Conservation (phyloP, 2,888 invertebrate genomes). For the Nomada ferruginata region DNA sequence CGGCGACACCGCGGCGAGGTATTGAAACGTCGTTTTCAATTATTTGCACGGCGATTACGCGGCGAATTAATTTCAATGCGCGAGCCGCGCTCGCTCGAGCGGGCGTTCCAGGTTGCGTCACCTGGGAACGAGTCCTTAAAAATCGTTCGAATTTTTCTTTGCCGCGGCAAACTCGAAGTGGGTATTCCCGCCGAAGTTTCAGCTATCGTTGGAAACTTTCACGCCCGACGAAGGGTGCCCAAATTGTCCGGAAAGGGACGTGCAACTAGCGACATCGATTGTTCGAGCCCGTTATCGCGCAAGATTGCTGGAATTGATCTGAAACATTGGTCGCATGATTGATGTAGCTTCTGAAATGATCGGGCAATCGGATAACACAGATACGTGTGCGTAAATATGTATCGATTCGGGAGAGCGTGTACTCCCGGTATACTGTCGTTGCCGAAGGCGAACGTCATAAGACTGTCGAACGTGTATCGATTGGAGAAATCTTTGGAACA, state of each 20-base stretch:
- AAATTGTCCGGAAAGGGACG: conserved; percentile 32
- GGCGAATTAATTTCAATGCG: conserved; percentile 26
- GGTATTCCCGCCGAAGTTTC: background rate
- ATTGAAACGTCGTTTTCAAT: conserved; percentile 19
- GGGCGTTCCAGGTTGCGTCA: conserved; percentile 1
- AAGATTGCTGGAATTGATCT: conserved; percentile 52
- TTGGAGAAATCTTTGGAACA: background rate
- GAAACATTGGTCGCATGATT: conserved; percentile 45
- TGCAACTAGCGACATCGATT: conserved; percentile 26
- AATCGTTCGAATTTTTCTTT: conserved; percentile 14
- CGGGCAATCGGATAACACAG: conserved; percentile 41
- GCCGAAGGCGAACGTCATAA: background rate
- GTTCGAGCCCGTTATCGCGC: conserved; percentile 52
- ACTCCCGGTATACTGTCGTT: background rate
- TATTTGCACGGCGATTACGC: conserved; percentile 31
- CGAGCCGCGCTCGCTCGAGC: background rate
- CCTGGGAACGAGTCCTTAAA: background rate
- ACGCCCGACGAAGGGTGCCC: conserved; percentile 28
- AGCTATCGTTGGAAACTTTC: conserved; percentile 1
- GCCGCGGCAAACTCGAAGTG: background rate
- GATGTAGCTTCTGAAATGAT: conserved; percentile 54
- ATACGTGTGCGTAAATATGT: conserved; percentile 45
- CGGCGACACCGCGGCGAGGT: background rate
- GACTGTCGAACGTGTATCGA: background rate
- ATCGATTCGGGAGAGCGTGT: conserved; percentile 35